Conservation (phyloP, 2,113 vertebrate genomes). For the Thinocorus orbignyianus region DNA sequence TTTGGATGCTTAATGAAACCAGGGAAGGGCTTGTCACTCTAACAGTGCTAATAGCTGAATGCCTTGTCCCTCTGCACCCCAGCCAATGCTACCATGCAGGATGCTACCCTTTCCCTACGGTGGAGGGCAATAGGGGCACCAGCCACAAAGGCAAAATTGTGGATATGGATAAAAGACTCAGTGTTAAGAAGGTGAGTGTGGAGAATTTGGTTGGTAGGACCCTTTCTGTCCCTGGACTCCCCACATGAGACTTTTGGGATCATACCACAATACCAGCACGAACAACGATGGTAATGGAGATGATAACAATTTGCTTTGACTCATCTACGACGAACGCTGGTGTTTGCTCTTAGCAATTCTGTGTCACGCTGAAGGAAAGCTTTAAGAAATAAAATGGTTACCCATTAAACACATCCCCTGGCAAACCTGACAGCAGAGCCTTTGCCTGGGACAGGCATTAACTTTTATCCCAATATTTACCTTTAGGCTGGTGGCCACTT, state of each 20-base stretch:
- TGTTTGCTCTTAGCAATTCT: background rate
- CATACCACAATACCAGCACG: background rate
- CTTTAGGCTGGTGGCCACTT: background rate
- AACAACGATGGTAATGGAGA: background rate
- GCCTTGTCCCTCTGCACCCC: background rate
- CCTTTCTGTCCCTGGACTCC: background rate
- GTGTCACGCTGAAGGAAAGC: background rate
- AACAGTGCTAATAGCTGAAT: background rate
- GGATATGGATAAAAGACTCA: background rate
- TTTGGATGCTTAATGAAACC: background rate
- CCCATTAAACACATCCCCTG: background rate
- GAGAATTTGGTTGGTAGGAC: background rate
- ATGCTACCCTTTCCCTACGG: background rate
- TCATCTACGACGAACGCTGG: background rate
- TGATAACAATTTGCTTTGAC: background rate
- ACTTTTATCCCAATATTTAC: background rate
- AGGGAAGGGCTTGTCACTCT: background rate
- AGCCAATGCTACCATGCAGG: background rate
- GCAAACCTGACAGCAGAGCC: background rate
- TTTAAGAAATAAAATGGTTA: background rate
- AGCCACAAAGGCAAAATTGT: background rate
- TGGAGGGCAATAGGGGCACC: background rate
- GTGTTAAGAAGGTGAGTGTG: background rate
- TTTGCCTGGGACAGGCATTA: background rate
- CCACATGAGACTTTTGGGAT: background rate